Evolutionary conservation across 2,797 vertebrate genomes (phyloP).

Genomic region (Anas acuta): DNA sequence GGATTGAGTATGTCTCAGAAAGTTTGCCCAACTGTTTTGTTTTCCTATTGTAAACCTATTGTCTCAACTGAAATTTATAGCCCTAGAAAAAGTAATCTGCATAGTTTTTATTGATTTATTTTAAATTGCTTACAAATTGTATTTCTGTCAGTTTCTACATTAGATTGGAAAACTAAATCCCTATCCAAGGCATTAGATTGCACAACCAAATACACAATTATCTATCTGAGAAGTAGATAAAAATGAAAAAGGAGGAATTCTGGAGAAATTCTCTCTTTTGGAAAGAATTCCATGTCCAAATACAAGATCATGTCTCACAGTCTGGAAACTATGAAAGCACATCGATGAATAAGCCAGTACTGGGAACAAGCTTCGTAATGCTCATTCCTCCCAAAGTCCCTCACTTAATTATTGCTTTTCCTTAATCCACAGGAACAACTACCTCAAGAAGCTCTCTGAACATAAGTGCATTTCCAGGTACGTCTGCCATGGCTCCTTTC

Average conservation of each 20-base stretch:
- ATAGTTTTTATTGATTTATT: background rate
- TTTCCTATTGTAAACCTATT: background rate
- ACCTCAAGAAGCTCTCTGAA: fast-evolving
- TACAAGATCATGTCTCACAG: background rate
- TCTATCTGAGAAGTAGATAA: background rate
- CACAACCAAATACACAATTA: too few relatives aligned
- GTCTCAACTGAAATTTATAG: background rate
- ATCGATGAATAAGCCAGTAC: background rate
- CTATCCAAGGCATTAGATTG: too few relatives aligned
- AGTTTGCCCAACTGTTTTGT: background rate
- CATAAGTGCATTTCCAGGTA: background rate
- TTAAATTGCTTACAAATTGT: background rate
- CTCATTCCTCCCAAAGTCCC: background rate
- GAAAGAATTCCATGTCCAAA: background rate
- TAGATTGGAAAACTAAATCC: too few relatives aligned
- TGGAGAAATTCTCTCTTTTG: background rate
- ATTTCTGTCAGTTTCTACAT: background rate
- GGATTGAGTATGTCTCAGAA: background rate
- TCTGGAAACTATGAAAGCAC: too few relatives aligned
- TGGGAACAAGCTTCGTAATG: too few relatives aligned
- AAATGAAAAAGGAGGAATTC: background rate
- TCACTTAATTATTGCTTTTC: background rate
- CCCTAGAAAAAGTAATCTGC: background rate
- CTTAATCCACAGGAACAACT: fast-evolving
- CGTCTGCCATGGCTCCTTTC: background rate